Percentiles rank a stretch among this genome's conserved stretches.
Evolutionary conservation across 2,797 vertebrate genomes (phyloP).

Genomic region (Bufotes viridis): DNA sequence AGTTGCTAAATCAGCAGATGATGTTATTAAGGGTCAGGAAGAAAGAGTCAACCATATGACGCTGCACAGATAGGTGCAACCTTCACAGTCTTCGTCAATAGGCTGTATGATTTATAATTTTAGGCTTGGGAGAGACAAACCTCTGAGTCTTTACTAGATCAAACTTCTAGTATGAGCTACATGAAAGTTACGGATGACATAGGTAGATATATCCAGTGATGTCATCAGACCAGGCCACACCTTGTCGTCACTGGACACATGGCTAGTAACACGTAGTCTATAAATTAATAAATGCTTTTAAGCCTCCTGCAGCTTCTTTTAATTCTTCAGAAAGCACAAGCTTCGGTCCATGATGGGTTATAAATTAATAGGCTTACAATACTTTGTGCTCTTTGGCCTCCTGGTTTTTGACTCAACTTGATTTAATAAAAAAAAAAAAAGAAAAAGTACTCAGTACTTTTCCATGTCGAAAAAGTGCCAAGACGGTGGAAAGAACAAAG

Average conservation of each 20-base stretch:
- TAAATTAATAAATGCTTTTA: background rate
- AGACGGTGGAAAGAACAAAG: slow-evolving; percentile 50
- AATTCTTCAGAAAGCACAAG: slow-evolving; percentile 10
- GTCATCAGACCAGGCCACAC: background rate
- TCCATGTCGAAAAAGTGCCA: slow-evolving; percentile 68
- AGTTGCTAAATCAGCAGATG: no score
- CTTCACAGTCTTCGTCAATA: no score
- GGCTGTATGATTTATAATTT: no score
- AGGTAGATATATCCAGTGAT: no score
- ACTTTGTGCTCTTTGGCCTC: slow-evolving; percentile 31
- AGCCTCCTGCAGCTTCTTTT: slow-evolving; percentile 22
- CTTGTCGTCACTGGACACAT: background rate
- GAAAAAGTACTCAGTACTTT: slow-evolving; percentile 70
- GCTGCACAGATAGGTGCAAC: no score
- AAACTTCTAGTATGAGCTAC: no score
- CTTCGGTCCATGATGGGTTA: slow-evolving; percentile 16
- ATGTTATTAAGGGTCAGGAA: no score
- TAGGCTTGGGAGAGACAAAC: no score
- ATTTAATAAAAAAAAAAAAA: slow-evolving; percentile 66
- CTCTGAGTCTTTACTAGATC: no score
- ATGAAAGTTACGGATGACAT: no score
- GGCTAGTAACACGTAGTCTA: background rate
- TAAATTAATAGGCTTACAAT: slow-evolving; percentile 53
- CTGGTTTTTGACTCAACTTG: slow-evolving; percentile 66
- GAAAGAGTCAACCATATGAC: no score